phyloP scores from a whole-genome alignment of 2,113 vertebrate genomes.

The Labeo catla region DNA sequence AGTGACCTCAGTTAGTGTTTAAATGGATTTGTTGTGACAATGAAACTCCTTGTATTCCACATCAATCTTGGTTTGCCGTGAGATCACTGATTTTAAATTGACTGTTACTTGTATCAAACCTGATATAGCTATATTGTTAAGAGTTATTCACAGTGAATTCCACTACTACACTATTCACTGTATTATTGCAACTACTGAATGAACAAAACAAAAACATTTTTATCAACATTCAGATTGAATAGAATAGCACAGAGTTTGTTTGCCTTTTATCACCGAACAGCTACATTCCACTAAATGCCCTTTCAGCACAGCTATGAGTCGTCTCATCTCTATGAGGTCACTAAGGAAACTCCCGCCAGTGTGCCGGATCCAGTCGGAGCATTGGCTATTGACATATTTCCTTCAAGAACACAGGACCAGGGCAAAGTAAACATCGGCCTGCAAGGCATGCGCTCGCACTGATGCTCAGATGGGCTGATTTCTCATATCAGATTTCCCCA shows the following conservation, averaged over 20 bases:
- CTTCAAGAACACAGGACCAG: slow-evolving; percentile 68
- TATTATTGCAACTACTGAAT: background rate
- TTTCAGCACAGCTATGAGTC: slow-evolving; percentile 25
- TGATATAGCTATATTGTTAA: background rate
- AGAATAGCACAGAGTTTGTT: background rate
- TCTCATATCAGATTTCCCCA: slow-evolving; percentile 78
- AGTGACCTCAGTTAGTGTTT: background rate
- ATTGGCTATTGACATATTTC: slow-evolving; percentile 76
- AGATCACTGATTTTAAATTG: background rate
- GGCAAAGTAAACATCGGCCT: slow-evolving; percentile 77
- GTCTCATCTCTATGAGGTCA: slow-evolving; percentile 47
- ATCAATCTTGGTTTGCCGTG: background rate
- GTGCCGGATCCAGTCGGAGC: slow-evolving; percentile 62
- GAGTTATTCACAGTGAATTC: slow-evolving; percentile 2
- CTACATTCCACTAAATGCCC: slow-evolving; percentile 27
- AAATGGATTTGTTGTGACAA: background rate
- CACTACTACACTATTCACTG: background rate
- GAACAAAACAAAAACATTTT: background rate
- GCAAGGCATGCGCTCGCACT: slow-evolving; percentile 72
- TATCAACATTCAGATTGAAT: background rate
- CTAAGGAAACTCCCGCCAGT: slow-evolving; percentile 26
- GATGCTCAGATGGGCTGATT: slow-evolving; percentile 77
- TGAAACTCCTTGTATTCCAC: background rate
- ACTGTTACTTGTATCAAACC: background rate
- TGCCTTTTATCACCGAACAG: slow-evolving; percentile 2